phyloP scores from a whole-genome alignment of 2,888 invertebrate species.

The Callyntrura guangdongensis region DNA sequence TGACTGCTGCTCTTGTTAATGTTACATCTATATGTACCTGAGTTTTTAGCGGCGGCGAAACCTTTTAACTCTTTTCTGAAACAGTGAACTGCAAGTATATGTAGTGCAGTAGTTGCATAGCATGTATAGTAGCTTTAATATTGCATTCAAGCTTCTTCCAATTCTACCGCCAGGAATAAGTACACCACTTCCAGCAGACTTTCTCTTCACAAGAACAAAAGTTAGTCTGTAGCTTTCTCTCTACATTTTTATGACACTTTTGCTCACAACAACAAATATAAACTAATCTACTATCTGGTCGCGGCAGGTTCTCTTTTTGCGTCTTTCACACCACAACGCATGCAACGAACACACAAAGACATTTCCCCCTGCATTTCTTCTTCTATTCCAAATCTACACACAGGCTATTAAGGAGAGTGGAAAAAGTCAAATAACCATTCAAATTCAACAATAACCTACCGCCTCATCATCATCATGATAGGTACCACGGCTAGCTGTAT shows the following conservation, averaged over 20 bases:
- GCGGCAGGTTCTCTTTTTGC: background rate
- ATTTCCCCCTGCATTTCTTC: background rate
- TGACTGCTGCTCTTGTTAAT: background rate
- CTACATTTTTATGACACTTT: slow-evolving; percentile 62
- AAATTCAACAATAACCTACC: background rate
- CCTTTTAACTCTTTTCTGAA: background rate
- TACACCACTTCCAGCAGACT: background rate
- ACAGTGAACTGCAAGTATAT: background rate
- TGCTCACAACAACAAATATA: slow-evolving; percentile 44
- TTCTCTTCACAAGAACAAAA: background rate
- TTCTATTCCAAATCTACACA: background rate
- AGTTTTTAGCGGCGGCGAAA: background rate
- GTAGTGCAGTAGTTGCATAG: too few relatives aligned
- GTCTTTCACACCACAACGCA: background rate
- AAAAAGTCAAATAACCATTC: slow-evolving; percentile 39
- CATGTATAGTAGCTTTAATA: too few relatives aligned
- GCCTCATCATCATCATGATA: background rate
- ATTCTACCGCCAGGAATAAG: too few relatives aligned
- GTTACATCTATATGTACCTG: too few relatives aligned
- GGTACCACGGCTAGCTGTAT: background rate
- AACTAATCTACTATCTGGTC: background rate
- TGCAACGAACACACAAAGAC: background rate
- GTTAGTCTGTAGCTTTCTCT: slow-evolving; percentile 4
- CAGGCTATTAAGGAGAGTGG: slow-evolving; percentile 27
- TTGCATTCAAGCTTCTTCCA: too few relatives aligned